These are phyloP conservation scores for Anableps anableps DNA, from an alignment of 2,797 vertebrate species.

Conservation along the genomic window DNA sequence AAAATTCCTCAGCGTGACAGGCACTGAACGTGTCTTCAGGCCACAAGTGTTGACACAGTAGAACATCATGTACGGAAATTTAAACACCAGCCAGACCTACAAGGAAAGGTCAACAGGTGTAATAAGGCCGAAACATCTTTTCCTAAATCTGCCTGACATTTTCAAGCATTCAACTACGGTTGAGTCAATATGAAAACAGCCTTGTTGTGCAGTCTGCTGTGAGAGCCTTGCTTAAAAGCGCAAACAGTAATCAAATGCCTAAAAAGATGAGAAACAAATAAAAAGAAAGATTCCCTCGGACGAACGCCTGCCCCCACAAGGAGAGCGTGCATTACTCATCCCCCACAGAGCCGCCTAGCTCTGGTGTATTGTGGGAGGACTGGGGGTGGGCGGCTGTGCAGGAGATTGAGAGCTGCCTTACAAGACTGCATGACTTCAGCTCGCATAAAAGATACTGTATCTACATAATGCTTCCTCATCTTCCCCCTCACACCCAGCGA, in stretches of 20 bases:
- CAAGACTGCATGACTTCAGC: conserved; percentile 50
- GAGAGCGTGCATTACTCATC: conserved; percentile 64
- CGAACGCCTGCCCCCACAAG: conserved; percentile 57
- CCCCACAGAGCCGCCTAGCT: conserved; percentile 65
- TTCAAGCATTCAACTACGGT: conserved; percentile 30
- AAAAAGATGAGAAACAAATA: conserved; percentile 23
- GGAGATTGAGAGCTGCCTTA: conserved; percentile 46
- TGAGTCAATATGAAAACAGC: conserved; percentile 35
- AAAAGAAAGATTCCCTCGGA: conserved; percentile 44
- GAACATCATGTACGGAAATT: conserved; percentile 34
- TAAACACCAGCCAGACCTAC: conserved; percentile 32
- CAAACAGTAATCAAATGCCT: conserved; percentile 48
- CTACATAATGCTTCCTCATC: conserved; percentile 40
- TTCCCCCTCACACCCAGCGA: conserved; percentile 31
- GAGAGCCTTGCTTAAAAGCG: conserved; percentile 41
- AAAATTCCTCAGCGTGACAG: conserved; percentile 13
- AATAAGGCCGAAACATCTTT: conserved; percentile 36
- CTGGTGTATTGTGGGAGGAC: conserved; percentile 69
- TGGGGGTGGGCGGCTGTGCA: conserved; percentile 62
- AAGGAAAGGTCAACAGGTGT: conserved; percentile 57
- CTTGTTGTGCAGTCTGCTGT: conserved; percentile 21
- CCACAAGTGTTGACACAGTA: conserved; percentile 23
- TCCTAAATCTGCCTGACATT: conserved; percentile 56
- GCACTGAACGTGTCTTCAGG: conserved; percentile 11
- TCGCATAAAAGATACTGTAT: conserved; percentile 34